These are phyloP conservation scores for Ptiloglossa arizonensis DNA, from an alignment of 1,140 invertebrate genomes.

Conservation along the genomic window DNA sequence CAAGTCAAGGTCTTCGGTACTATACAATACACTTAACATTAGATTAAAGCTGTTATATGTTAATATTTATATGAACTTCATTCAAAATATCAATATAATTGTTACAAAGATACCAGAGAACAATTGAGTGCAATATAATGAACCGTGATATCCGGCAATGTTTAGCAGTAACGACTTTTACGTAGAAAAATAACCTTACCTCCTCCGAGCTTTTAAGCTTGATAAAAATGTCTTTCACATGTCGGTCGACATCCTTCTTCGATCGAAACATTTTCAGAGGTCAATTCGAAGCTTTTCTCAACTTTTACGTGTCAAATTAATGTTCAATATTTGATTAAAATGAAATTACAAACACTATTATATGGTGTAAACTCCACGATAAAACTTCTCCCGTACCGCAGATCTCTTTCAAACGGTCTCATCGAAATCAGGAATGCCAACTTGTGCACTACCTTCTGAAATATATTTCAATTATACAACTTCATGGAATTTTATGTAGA, in stretches of 20 bases:
- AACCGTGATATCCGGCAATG: neutral
- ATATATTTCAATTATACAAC: neutral
- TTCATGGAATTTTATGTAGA: neutral
- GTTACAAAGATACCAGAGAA: neutral
- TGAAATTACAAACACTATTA: slow-evolving; percentile 33
- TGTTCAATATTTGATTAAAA: slow-evolving; percentile 10
- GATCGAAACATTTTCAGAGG: slow-evolving; percentile 84
- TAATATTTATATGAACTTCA: neutral
- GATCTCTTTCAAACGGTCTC: slow-evolving; percentile 61
- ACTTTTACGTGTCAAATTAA: slow-evolving; percentile 1
- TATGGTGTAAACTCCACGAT: slow-evolving; percentile 1
- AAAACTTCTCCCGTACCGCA: slow-evolving; percentile 36
- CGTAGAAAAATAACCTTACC: slow-evolving; percentile 80
- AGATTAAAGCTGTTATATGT: neutral
- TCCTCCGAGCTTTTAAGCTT: slow-evolving; percentile 86
- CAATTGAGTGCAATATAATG: neutral
- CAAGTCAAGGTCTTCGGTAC: slow-evolving; percentile 44
- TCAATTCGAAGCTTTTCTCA: neutral
- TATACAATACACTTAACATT: slow-evolving; percentile 2
- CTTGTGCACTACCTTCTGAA: slow-evolving; percentile 1
- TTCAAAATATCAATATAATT: neutral
- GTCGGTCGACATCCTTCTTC: slow-evolving; percentile 87
- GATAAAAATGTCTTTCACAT: slow-evolving; percentile 85
- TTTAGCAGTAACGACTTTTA: slow-evolving; percentile 3
- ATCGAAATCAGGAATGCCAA: slow-evolving; percentile 38